A percentile compares a stretch with the other conserved stretches of the same genome.
These are phyloP conservation scores for Dreissena rostriformis DNA, from an alignment of 1,140 invertebrate genomes.

Conservation along the genomic window DNA sequence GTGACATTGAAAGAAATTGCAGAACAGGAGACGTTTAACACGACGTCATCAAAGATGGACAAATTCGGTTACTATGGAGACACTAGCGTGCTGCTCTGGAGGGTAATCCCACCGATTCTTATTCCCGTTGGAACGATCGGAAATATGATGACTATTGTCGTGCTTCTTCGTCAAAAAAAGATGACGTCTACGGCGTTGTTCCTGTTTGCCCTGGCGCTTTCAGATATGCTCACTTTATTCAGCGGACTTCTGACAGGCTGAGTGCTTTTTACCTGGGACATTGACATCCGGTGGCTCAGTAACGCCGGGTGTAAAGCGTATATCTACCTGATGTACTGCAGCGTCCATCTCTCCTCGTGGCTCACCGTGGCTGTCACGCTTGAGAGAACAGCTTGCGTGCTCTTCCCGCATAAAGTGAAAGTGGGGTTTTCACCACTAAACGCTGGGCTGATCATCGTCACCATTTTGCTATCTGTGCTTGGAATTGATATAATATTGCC, in stretches of 20 bases:
- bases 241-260: conserved; percentile 63
- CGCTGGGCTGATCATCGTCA: neutral
- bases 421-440: conserved; percentile 35
- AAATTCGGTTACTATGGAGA: conserved; percentile 37
- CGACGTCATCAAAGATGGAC: too few species aligned
- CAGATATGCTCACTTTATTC: conserved; percentile 61
- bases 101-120: conserved; percentile 53
- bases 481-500: conserved; percentile 18
- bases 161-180: conserved; percentile 41
- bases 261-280: conserved; percentile 48
- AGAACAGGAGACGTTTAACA: too few species aligned
- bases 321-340: conserved; percentile 57
- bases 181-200: conserved; percentile 55
- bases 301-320: conserved; percentile 62
- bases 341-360: conserved; percentile 63
- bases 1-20: too few species aligned
- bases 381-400: conserved; percentile 63
- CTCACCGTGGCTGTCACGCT: conserved; percentile 65
- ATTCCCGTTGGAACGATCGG: conserved; percentile 62
- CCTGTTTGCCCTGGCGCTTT: conserved; percentile 58
- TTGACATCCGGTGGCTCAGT: conserved; percentile 55
- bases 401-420: conserved; percentile 60
- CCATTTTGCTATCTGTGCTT: conserved; percentile 1
- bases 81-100: conserved; percentile 27
- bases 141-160: conserved; percentile 58